phyloP scores from a whole-genome alignment of 2,888 invertebrate genomes.

The Enchytraeus crypticus region DNA sequence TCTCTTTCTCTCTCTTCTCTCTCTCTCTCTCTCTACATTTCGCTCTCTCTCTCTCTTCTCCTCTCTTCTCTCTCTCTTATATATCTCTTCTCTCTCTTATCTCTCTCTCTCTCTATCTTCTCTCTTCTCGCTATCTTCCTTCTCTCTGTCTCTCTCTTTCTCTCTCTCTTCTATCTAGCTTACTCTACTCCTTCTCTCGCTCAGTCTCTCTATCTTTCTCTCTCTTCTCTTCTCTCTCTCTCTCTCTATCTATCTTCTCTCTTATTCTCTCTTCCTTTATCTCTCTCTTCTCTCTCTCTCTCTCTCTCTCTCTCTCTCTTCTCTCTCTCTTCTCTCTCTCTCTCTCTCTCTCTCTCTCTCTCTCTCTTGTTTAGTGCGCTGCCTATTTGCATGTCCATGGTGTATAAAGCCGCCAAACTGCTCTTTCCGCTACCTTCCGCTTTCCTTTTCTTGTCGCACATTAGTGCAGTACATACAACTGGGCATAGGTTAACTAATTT shows the following conservation, averaged over 20 bases:
- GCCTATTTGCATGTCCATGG: too few relatives aligned
- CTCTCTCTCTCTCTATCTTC: neutral
- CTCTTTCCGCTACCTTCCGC: too few relatives aligned
- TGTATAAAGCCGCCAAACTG: too few relatives aligned
- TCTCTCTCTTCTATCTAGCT: neutral
- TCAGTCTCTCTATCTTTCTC: neutral
- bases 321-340: neutral
- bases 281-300: neutral
- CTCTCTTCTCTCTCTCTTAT: too few relatives aligned
- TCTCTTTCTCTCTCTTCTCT: too few relatives aligned
- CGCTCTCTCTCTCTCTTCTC: neutral
- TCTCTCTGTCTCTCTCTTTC: neutral
- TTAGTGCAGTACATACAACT: too few relatives aligned
- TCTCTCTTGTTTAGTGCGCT: too few relatives aligned
- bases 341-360: neutral
- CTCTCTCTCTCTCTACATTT: too few relatives aligned
- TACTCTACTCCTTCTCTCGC: neutral
- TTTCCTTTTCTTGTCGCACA: too few relatives aligned
- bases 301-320: neutral
- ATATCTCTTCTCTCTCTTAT: neutral
- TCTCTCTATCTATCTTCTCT: neutral
- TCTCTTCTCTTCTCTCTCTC: neutral
- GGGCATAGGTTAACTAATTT: too few relatives aligned
- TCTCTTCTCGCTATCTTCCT: neutral
- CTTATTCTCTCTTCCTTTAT: neutral